phyloP scores from a whole-genome alignment of 2,113 vertebrate genomes.

The Microtus richardsoni region DNA sequence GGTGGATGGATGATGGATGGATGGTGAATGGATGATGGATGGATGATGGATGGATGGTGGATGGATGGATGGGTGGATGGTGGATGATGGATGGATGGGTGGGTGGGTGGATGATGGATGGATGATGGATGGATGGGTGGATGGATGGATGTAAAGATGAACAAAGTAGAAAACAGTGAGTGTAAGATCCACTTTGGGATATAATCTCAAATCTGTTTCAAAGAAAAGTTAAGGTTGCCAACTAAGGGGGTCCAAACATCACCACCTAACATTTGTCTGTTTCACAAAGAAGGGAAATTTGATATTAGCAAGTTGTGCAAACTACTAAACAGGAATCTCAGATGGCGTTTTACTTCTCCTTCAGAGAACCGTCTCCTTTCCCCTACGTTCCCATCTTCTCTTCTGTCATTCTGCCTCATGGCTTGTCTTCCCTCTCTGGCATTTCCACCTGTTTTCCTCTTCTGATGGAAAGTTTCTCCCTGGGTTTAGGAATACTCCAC shows the following conservation, averaged over 20 bases:
- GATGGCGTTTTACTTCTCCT: constrained; percentile 5
- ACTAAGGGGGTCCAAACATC: not conserved
- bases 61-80: too few relatives aligned
- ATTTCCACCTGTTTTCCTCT: not conserved
- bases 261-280: not conserved
- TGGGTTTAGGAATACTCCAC: not conserved
- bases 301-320: not conserved
- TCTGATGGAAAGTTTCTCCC: not conserved
- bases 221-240: not conserved
- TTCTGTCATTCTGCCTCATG: not conserved
- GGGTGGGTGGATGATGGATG: too few relatives aligned
- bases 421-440: not conserved
- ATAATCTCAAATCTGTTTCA: not conserved
- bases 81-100: too few relatives aligned
- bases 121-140: not conserved
- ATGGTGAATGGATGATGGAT: too few relatives aligned
- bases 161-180: not conserved
- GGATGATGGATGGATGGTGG: not conserved
- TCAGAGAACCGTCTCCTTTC: not conserved
- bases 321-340: not conserved
- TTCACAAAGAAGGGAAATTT: constrained; percentile 27
- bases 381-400: not conserved
- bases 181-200: not conserved
- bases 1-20: too few relatives aligned
- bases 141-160: not conserved